Percentiles rank a stretch among this genome's conserved stretches.
phyloP scores from a whole-genome alignment of 2,113 vertebrate genomes.

The Miniopterus natalensis region DNA sequence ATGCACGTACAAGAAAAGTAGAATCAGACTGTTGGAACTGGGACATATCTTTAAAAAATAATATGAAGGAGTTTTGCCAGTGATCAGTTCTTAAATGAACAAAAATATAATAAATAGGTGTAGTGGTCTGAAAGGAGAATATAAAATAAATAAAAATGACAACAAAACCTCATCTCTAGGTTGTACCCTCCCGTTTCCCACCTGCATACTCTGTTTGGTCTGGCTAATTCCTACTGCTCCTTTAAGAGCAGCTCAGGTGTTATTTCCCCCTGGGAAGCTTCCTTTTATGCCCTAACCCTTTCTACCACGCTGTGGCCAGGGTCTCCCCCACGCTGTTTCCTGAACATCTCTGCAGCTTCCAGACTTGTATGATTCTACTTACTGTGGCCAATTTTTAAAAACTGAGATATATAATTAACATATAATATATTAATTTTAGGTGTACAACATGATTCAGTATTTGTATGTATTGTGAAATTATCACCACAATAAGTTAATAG shows the following conservation, averaged over 20 bases:
- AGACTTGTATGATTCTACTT: neutral
- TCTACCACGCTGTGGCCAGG: neutral
- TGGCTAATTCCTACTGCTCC: neutral
- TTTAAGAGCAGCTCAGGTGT: neutral
- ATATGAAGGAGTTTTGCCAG: neutral
- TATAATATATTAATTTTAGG: neutral
- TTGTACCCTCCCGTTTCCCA: neutral
- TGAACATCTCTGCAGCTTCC: neutral
- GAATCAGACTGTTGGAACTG: neutral
- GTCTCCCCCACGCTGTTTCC: neutral
- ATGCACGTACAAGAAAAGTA: neutral
- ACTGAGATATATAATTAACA: neutral
- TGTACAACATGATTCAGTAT: neutral
- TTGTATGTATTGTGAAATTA: neutral
- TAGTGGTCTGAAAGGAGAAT: neutral
- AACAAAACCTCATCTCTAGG: neutral
- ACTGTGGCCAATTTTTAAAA: neutral
- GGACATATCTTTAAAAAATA: neutral
- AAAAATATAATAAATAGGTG: neutral
- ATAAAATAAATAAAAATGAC: neutral
- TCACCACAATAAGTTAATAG: neutral
- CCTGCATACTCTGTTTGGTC: neutral
- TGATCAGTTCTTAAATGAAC: neutral
- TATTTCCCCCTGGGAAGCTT: neutral
- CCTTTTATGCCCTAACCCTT: neutral